Percentiles rank a stretch among this genome's conserved stretches.
Conservation (phyloP, 2,113 vertebrate species). For the Copsychus sechellarum region DNA sequence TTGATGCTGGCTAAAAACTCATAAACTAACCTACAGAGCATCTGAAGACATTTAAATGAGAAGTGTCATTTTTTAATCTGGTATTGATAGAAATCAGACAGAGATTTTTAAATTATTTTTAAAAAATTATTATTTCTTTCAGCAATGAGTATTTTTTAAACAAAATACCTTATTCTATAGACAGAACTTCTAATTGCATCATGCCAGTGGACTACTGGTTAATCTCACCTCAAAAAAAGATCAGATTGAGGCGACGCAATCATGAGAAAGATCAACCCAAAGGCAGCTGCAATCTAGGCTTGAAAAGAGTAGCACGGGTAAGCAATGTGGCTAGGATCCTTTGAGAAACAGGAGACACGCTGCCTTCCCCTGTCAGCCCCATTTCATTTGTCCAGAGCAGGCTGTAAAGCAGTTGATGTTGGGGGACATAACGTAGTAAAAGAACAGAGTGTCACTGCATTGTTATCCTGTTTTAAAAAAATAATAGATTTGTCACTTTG, state of each 20-base stretch:
- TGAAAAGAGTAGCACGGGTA: background rate
- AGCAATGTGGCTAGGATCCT: background rate
- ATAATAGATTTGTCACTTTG: background rate
- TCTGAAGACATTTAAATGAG: background rate
- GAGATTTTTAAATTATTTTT: background rate
- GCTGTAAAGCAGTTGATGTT: background rate
- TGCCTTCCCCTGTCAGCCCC: background rate
- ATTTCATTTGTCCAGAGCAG: background rate
- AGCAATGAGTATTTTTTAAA: background rate
- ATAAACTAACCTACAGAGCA: background rate
- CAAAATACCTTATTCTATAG: background rate
- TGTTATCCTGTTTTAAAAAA: background rate
- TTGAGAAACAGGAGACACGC: background rate
- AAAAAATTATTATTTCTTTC: background rate
- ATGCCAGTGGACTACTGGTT: background rate
- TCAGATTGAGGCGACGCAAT: background rate
- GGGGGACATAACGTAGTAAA: background rate
- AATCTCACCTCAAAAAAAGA: background rate
- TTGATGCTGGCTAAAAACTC: background rate
- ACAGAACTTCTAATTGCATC: background rate
- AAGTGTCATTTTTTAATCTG: background rate
- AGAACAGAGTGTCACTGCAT: background rate
- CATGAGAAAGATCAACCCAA: slow-evolving; percentile 4
- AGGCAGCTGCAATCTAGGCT: background rate
- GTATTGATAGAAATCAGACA: background rate